Conservation (phyloP, 2,113 vertebrate species). For the Ciconia boyciana region DNA sequence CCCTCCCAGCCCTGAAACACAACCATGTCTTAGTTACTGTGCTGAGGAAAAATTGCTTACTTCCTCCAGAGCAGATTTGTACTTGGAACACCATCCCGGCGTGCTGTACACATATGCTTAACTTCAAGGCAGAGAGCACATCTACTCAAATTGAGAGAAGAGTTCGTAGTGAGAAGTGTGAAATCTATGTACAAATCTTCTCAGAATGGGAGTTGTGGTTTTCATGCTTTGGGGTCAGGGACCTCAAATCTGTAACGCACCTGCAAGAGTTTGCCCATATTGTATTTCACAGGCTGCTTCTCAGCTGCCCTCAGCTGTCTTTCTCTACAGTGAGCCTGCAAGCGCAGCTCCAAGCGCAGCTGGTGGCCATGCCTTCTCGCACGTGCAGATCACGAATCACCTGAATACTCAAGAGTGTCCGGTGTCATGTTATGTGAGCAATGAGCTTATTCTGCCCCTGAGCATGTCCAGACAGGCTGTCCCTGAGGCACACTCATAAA, state of each 20-base stretch:
- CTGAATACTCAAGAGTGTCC: not conserved
- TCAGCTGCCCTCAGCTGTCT: not conserved
- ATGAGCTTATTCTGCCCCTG: not conserved
- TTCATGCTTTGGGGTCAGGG: not conserved
- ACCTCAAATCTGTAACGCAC: not conserved
- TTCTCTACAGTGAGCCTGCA: not conserved
- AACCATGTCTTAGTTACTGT: not conserved
- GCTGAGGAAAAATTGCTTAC: not conserved
- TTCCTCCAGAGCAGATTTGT: not conserved
- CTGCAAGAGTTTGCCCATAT: not conserved
- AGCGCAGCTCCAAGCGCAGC: not conserved
- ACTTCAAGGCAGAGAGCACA: not conserved
- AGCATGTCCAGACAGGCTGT: not conserved
- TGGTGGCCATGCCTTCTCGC: not conserved
- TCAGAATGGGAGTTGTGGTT: not conserved
- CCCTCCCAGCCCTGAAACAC: not conserved
- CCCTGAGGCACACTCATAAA: not conserved
- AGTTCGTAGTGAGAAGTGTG: not conserved
- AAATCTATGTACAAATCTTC: not conserved
- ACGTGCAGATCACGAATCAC: not conserved
- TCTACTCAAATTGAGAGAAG: not conserved
- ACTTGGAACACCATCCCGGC: not conserved
- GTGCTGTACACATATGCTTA: accelerated
- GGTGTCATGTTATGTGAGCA: not conserved
- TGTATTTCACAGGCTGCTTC: not conserved